Percentiles rank a stretch among this genome's conserved stretches.
phyloP scores from a whole-genome alignment of 2,888 invertebrate genomes.

The Syrphus vitripennis region DNA sequence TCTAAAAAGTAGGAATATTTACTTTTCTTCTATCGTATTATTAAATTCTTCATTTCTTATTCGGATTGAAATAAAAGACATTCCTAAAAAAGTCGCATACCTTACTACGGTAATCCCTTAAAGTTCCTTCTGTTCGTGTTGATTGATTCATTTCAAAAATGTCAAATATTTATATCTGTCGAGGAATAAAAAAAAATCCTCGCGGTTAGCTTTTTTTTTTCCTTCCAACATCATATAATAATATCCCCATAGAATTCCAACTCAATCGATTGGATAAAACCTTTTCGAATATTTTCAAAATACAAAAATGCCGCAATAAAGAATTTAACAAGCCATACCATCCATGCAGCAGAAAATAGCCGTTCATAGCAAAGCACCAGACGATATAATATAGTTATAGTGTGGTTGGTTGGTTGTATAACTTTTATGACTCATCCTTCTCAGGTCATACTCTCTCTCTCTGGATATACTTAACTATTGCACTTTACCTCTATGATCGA shows the following conservation, averaged over 20 bases:
- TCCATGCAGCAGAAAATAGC: constrained; percentile 3
- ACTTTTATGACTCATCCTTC: constrained; percentile 61
- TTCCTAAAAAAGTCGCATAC: background rate
- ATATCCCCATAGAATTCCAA: constrained; percentile 27
- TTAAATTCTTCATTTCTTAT: background rate
- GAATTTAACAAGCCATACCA: constrained; percentile 69
- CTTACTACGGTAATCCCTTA: background rate
- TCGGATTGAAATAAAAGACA: constrained; percentile 5
- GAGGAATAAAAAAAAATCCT: background rate
- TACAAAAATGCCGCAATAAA: constrained; percentile 63
- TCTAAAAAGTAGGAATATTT: too few relatives aligned
- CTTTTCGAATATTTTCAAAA: constrained; percentile 46
- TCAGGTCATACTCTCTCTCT: background rate
- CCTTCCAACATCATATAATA: background rate
- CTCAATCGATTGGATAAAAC: constrained; percentile 57
- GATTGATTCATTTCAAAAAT: constrained; percentile 51
- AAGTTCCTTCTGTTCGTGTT: constrained; percentile 11
- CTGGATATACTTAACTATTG: constrained; percentile 34
- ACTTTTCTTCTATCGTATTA: background rate
- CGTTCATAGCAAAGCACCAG: background rate
- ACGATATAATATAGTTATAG: background rate
- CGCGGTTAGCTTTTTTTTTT: background rate
- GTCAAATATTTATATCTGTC: constrained; percentile 41
- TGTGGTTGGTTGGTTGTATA: constrained; percentile 32
- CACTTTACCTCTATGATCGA: background rate